Conservation (phyloP, 2,888 invertebrate species). For the Caradrina kadenii region DNA sequence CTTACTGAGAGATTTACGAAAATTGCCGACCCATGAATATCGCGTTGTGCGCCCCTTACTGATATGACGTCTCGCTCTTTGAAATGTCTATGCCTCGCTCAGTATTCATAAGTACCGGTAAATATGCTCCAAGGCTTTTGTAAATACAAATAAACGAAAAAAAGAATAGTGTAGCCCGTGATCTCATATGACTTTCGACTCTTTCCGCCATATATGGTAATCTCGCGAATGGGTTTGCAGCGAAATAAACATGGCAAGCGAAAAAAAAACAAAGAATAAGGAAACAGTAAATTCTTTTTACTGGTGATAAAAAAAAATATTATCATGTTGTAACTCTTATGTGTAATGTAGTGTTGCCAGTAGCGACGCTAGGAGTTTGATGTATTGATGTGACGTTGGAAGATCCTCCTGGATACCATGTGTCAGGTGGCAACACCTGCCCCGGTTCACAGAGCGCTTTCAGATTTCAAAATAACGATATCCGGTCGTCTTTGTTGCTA, state of each 20-base stretch:
- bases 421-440: conserved; percentile 44
- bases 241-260: conserved; percentile 1
- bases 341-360: conserved; percentile 28
- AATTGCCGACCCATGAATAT: conserved; percentile 72
- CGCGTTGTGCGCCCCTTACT: conserved; percentile 60
- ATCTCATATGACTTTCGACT: conserved; percentile 2
- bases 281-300: conserved; percentile 31
- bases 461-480: conserved; percentile 56
- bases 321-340: conserved; percentile 10
- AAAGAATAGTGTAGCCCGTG: conserved; percentile 10
- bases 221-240: conserved; percentile 7
- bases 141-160: conserved; percentile 40
- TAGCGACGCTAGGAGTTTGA: conserved; percentile 19
- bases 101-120: conserved; percentile 52
- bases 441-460: conserved; percentile 45
- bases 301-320: conserved; percentile 44
- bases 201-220: conserved; percentile 8
- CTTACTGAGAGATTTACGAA: conserved; percentile 78
- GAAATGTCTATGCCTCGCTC: conserved; percentile 45
- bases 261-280: conserved; percentile 25
- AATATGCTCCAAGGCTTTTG: conserved; percentile 37
- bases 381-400: conserved; percentile 19
- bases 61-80: conserved; percentile 57
- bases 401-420: conserved; percentile 21
- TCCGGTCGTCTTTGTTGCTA: conserved; percentile 30